A percentile compares a stretch with the other conserved stretches of the same genome.
Evolutionary conservation across 2,797 vertebrate genomes (phyloP).

Genomic region (Amphiprion clarkii): DNA sequence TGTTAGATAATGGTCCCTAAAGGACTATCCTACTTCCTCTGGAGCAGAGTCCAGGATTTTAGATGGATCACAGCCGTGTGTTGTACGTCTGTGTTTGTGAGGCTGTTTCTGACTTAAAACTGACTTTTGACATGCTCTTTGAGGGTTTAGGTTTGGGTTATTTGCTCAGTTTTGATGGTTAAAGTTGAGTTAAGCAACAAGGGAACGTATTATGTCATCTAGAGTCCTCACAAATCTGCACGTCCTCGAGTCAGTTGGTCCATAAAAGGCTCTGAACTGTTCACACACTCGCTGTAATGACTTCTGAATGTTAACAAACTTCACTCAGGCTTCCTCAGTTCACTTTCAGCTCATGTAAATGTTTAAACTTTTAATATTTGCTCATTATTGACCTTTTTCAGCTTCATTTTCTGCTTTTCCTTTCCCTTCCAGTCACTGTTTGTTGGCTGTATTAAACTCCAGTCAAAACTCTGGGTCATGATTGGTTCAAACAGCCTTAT

Average conservation of each 20-base stretch:
- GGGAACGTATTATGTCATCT: neutral
- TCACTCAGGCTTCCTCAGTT: neutral
- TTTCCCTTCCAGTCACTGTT: neutral
- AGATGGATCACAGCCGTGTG: slow-evolving; percentile 30
- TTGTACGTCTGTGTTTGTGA: slow-evolving; percentile 16
- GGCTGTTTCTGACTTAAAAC: no score
- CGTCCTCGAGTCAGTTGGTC: slow-evolving; percentile 7
- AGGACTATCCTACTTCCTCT: slow-evolving; percentile 59
- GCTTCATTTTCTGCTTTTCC: neutral
- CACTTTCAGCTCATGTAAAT: neutral
- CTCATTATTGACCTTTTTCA: neutral
- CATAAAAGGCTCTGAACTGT: slow-evolving; percentile 52
- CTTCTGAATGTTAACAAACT: slow-evolving; percentile 10
- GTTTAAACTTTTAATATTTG: neutral
- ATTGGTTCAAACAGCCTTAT: no score
- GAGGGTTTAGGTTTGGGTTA: neutral
- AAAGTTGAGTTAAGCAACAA: neutral
- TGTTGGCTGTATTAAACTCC: neutral
- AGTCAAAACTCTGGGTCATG: no score
- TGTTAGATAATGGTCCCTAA: slow-evolving; percentile 58
- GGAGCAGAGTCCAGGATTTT: slow-evolving; percentile 29
- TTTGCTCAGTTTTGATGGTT: neutral
- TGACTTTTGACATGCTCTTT: no score
- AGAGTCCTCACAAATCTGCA: neutral
- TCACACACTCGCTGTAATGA: slow-evolving; percentile 23